phyloP scores from a whole-genome alignment of 2,797 vertebrate species.

The Melanogrammus aeglefinus region DNA sequence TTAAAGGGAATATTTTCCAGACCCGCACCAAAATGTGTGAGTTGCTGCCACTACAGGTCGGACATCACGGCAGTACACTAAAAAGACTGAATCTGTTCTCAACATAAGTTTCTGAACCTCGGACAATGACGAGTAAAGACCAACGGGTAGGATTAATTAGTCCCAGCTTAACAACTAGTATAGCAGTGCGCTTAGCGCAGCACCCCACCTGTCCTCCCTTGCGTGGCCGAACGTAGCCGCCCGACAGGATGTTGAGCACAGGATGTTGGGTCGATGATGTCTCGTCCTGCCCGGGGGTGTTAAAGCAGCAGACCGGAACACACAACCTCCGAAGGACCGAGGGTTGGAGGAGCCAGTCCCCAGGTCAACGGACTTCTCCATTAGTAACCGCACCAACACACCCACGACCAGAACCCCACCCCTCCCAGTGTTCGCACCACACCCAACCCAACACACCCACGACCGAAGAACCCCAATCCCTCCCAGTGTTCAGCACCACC shows the following conservation, averaged over 20 bases:
- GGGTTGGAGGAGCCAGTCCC: background rate
- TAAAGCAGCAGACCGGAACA: slow-evolving; percentile 85
- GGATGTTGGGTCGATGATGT: slow-evolving; percentile 95
- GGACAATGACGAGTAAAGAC: too few species aligned
- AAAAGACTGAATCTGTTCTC: background rate
- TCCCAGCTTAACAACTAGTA: background rate
- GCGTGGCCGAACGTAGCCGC: slow-evolving; percentile 84
- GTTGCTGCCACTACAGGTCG: background rate
- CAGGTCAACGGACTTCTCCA: too few species aligned
- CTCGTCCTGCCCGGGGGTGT: slow-evolving; percentile 90
- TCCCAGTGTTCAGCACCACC: too few species aligned
- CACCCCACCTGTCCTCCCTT: slow-evolving; percentile 91
- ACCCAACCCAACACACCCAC: slow-evolving; percentile 79
- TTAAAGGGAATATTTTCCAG: background rate
- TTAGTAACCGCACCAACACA: too few species aligned
- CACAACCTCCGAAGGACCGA: background rate
- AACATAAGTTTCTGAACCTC: too few species aligned
- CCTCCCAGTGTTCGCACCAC: background rate
- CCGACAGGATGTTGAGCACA: slow-evolving; percentile 93
- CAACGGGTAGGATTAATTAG: background rate
- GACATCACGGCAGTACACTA: background rate
- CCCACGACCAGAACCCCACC: background rate
- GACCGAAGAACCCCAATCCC: slow-evolving; percentile 72
- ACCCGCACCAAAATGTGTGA: background rate
- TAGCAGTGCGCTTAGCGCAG: background rate